These are phyloP conservation scores for Recurvirostra avosetta DNA, from an alignment of 2,113 vertebrate species.

Conservation along the genomic window DNA sequence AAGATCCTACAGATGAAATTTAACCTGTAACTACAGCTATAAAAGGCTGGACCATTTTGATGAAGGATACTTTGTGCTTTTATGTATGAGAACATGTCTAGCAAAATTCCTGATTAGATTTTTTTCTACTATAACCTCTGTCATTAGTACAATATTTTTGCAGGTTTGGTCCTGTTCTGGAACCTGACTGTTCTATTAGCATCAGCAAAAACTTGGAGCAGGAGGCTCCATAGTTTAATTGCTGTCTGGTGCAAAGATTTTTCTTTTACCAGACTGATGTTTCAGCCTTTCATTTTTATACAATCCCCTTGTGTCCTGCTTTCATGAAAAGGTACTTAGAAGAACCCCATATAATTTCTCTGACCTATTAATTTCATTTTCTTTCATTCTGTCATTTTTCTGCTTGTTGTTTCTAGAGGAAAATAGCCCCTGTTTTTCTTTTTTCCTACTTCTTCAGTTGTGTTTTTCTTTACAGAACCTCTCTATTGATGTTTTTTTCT, in stretches of 20 bases:
- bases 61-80: neutral
- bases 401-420: neutral
- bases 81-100: neutral
- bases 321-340: neutral
- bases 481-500: neutral
- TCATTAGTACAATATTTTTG: neutral
- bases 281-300: neutral
- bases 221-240: neutral
- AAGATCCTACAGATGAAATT: neutral
- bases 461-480: neutral
- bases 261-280: neutral
- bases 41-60: neutral
- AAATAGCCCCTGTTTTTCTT: neutral
- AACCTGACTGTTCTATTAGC: neutral
- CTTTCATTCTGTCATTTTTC: neutral
- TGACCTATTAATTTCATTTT: neutral
- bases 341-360: neutral
- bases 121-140: neutral
- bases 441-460: neutral
- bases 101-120: neutral
- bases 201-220: neutral
- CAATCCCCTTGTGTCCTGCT: neutral
- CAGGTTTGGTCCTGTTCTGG: neutral
- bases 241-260: neutral
- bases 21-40: neutral